Evolutionary conservation across 1,140 invertebrate species (phyloP).

Genomic region (Xylocopa sonorina): DNA sequence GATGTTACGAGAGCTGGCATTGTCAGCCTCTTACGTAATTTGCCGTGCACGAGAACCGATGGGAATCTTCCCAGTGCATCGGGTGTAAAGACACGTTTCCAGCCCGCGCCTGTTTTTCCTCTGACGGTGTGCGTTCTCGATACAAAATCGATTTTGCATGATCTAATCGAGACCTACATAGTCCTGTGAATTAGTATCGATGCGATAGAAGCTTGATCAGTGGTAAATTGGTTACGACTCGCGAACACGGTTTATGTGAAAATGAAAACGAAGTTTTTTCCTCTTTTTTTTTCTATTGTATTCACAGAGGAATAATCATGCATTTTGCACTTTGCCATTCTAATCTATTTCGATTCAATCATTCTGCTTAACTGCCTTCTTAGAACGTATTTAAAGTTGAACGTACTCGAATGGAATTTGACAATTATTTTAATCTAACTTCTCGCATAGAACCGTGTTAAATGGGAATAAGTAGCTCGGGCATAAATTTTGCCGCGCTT

Average conservation of each 20-base stretch:
- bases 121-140: neutral
- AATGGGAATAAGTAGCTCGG: neutral
- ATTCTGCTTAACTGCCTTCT: neutral
- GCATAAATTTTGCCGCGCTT: slow-evolving; percentile 45
- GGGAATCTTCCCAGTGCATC: slow-evolving; percentile 66
- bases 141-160: neutral
- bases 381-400: neutral
- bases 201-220: neutral
- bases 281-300: neutral
- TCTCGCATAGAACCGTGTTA: too few species aligned
- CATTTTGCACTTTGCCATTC: neutral
- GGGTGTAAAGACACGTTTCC: slow-evolving; percentile 39
- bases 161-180: too few species aligned
- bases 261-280: neutral
- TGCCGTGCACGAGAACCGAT: slow-evolving; percentile 58
- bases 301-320: neutral
- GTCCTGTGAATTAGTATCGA: neutral
- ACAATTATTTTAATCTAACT: too few species aligned
- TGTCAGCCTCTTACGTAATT: slow-evolving; percentile 66
- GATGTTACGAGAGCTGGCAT: slow-evolving; percentile 67
- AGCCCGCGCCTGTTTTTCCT: neutral
- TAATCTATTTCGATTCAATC: neutral
- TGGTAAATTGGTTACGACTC: slow-evolving; percentile 31
- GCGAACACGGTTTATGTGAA: slow-evolving; percentile 34
- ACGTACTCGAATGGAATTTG: neutral